Conservation (phyloP, 2,797 vertebrate species). For the Falco novaeseelandiae region DNA sequence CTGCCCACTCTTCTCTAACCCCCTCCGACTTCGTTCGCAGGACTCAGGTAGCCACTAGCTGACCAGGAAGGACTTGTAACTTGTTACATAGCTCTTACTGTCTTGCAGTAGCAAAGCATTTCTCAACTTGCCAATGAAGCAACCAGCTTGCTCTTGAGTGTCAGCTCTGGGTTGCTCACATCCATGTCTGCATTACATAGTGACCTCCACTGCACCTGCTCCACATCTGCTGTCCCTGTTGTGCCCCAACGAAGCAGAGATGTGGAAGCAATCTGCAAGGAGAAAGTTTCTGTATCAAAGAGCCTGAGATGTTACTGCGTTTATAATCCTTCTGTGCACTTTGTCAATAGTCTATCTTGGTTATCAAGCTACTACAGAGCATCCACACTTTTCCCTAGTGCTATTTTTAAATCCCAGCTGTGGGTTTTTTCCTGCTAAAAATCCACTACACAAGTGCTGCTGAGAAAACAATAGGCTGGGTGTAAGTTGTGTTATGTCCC, state of each 20-base stretch:
- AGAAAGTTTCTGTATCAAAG: neutral
- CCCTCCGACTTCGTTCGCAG: neutral
- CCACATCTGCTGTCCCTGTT: neutral
- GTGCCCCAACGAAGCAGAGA: neutral
- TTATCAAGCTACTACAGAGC: neutral
- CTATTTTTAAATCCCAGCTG: neutral
- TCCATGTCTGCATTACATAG: rapidly evolving
- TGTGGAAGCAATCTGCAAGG: neutral
- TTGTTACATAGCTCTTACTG: neutral
- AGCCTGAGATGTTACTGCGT: neutral
- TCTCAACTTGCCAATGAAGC: neutral
- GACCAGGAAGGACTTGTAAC: neutral
- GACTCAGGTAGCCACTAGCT: neutral
- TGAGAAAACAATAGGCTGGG: neutral
- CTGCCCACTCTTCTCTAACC: neutral
- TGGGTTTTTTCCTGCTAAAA: neutral
- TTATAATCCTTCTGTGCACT: neutral
- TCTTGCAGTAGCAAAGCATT: neutral
- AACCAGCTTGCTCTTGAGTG: neutral
- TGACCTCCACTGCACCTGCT: neutral
- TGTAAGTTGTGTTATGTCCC: neutral
- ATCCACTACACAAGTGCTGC: neutral
- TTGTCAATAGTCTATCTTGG: neutral
- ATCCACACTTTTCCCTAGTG: neutral
- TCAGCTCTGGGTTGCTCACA: neutral